Evolutionary conservation across 2,113 vertebrate species (phyloP).

Genomic region (Myrmophylax atrothorax): DNA sequence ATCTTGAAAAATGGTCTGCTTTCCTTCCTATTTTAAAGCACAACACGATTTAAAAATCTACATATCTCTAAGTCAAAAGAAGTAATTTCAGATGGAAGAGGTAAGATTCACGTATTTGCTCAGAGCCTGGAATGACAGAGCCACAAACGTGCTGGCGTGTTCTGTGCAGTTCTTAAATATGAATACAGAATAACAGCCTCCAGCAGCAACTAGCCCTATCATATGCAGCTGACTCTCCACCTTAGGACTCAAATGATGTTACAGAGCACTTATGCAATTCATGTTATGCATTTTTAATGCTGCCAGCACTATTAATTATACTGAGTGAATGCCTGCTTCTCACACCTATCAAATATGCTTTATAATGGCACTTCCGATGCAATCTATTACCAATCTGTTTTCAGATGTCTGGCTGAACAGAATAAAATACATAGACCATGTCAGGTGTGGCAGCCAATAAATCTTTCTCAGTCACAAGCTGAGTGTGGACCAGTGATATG

Average conservation of each 20-base stretch:
- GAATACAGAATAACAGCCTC: background rate
- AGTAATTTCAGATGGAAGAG: background rate
- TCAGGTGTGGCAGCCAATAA: background rate
- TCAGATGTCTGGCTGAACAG: background rate
- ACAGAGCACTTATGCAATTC: background rate
- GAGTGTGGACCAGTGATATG: background rate
- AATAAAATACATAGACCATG: background rate
- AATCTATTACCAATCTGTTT: background rate
- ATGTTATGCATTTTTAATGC: slow-evolving; percentile 30
- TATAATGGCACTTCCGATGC: background rate
- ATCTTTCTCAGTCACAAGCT: background rate
- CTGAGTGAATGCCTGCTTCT: background rate
- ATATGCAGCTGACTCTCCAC: background rate
- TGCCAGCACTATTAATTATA: background rate
- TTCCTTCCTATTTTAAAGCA: background rate
- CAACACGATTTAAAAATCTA: background rate
- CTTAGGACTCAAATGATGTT: background rate
- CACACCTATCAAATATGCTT: background rate
- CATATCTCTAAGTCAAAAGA: background rate
- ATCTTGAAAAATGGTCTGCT: background rate
- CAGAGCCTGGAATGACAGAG: background rate
- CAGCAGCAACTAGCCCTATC: background rate
- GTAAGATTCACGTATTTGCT: background rate
- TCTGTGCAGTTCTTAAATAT: background rate
- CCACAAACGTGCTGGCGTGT: background rate